Percentiles rank a stretch among this genome's conserved stretches.
Evolutionary conservation across 2,888 invertebrate genomes (phyloP).

Genomic region (Caenorhabditis sp.): DNA sequence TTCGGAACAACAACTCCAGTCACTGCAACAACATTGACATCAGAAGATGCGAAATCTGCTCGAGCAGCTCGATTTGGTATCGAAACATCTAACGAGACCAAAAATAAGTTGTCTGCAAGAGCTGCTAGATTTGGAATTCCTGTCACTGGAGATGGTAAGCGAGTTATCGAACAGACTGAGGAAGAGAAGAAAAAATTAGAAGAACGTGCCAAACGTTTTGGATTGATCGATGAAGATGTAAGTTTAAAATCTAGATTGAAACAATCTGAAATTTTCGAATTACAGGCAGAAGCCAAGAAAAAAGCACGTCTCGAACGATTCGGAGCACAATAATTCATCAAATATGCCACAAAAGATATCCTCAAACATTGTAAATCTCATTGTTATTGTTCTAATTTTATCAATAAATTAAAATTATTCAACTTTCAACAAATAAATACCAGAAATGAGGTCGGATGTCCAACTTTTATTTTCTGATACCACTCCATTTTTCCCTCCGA

Average conservation of each 20-base stretch:
- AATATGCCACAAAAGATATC: background rate
- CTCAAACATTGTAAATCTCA: background rate
- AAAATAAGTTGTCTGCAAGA: constrained; percentile 20
- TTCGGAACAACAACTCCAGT: background rate
- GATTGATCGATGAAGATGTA: constrained; percentile 16
- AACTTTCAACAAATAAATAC: too few species aligned
- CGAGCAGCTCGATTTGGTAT: constrained; percentile 30
- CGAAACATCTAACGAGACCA: background rate
- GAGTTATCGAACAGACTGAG: background rate
- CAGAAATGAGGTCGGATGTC: too few species aligned
- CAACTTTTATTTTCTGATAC: too few species aligned
- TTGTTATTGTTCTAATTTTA: background rate
- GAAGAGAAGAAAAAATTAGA: constrained; percentile 18
- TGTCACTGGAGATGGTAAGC: constrained; percentile 3
- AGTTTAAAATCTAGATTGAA: background rate
- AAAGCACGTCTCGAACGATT: constrained; percentile 33
- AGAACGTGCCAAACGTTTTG: constrained; percentile 31
- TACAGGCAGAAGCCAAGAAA: constrained; percentile 27
- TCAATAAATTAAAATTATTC: background rate
- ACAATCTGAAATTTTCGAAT: background rate
- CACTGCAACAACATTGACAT: background rate
- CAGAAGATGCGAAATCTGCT: constrained; percentile 25
- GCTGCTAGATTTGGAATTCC: constrained; percentile 39
- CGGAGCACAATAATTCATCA: background rate
- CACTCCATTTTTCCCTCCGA: too few species aligned